Evolutionary conservation across 2,113 vertebrate genomes (phyloP).

Genomic region (Albula goreensis): DNA sequence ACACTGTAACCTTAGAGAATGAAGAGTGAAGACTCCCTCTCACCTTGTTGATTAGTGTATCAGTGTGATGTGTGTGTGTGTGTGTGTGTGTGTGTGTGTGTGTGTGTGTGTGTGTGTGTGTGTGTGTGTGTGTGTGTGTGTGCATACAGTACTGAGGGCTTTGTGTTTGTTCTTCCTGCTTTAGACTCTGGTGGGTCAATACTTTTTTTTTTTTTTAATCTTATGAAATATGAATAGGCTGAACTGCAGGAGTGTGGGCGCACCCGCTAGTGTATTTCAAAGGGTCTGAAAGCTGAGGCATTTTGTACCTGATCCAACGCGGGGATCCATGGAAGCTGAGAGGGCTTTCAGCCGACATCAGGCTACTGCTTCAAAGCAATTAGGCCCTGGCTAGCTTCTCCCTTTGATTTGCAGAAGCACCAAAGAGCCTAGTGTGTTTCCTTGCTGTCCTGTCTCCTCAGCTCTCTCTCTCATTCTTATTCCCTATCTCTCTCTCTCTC

Average conservation of each 20-base stretch:
- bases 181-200: neutral
- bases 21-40: no score
- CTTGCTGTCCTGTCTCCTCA: neutral
- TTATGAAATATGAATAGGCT: neutral
- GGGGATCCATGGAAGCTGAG: neutral
- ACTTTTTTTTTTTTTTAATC: neutral
- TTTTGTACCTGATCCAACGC: neutral
- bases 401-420: neutral
- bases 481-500: no score
- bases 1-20: no score
- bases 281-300: neutral
- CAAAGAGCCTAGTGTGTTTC: neutral
- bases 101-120: no score
- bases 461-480: no score
- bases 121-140: no score
- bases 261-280: neutral
- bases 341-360: neutral
- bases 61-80: no score
- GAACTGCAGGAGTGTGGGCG: neutral
- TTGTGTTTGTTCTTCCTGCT: neutral
- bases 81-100: no score
- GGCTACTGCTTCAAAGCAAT: slow-evolving; percentile 17
- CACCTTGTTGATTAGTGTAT: no score
- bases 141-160: no score
- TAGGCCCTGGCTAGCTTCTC: neutral